phyloP scores from a whole-genome alignment of 2,797 vertebrate species.

The Loris lydekkerianus region DNA sequence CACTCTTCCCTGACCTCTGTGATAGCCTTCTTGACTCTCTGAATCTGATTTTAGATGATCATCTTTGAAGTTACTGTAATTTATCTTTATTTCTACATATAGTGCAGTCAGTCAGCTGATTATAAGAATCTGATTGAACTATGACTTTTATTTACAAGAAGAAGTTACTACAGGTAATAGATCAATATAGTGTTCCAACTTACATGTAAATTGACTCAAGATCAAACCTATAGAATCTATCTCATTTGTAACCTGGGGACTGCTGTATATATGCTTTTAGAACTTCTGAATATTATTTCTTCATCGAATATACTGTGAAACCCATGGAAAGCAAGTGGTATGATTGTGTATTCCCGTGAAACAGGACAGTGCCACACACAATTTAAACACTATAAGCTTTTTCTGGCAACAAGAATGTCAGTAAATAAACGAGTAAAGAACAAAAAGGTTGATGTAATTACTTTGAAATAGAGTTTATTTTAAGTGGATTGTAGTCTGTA shows the following conservation, averaged over 20 bases:
- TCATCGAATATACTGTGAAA: neutral
- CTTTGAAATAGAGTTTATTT: neutral
- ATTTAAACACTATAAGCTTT: neutral
- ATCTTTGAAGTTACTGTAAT: neutral
- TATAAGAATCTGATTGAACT: too few species aligned
- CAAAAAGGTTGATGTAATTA: neutral
- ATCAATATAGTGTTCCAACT: too few species aligned
- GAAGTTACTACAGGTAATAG: too few species aligned
- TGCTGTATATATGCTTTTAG: neutral
- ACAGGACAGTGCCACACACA: neutral
- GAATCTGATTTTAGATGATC: neutral
- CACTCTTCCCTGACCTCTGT: neutral
- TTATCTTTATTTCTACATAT: neutral
- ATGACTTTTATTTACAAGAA: too few species aligned
- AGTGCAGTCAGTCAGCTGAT: too few species aligned
- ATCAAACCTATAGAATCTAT: too few species aligned
- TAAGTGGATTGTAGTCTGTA: neutral
- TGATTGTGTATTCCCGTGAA: neutral
- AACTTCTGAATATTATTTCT: neutral
- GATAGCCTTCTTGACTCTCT: neutral
- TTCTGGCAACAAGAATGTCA: neutral
- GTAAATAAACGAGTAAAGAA: neutral
- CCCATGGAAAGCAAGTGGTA: neutral
- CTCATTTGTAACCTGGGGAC: too few species aligned
- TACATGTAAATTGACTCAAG: too few species aligned